Conservation (phyloP, 2,888 invertebrate species). For the Odontocolon sp. region DNA sequence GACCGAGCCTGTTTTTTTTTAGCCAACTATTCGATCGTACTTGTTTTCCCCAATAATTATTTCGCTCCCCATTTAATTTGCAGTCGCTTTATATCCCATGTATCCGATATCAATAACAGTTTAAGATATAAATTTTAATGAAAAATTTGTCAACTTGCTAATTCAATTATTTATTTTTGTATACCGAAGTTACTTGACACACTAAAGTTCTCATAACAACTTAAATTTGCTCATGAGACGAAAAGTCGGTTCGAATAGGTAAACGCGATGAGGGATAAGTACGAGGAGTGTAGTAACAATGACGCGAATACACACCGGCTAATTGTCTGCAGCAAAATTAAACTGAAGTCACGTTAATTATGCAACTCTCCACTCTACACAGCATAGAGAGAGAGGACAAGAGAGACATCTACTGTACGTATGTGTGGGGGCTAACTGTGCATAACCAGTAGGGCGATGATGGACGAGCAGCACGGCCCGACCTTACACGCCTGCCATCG, state of each 20-base stretch:
- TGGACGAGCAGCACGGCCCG: constrained; percentile 71
- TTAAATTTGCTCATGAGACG: constrained; percentile 14
- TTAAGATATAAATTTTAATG: no score
- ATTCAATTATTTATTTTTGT: no score
- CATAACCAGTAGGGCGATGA: constrained; percentile 73
- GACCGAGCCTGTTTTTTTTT: background rate
- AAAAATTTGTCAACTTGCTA: no score
- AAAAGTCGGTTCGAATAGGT: constrained; percentile 1
- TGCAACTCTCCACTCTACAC: constrained; percentile 72
- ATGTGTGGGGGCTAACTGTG: constrained; percentile 56
- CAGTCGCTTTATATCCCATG: no score
- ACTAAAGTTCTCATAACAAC: no score
- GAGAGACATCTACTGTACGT: constrained; percentile 14
- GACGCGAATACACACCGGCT: constrained; percentile 62
- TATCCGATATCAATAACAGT: no score
- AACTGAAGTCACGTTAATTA: constrained; percentile 80
- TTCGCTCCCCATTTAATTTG: no score
- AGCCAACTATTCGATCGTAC: background rate
- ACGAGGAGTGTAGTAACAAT: constrained; percentile 37
- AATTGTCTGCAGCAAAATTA: constrained; percentile 79
- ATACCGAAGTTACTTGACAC: no score
- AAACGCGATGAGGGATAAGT: constrained; percentile 25
- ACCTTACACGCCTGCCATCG: constrained; percentile 74
- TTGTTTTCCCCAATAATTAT: no score
- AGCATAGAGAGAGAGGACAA: constrained; percentile 52